Base-by-base conservation (phyloP, 2,888 invertebrate species). In the Drosophila melanosoma region DNA sequence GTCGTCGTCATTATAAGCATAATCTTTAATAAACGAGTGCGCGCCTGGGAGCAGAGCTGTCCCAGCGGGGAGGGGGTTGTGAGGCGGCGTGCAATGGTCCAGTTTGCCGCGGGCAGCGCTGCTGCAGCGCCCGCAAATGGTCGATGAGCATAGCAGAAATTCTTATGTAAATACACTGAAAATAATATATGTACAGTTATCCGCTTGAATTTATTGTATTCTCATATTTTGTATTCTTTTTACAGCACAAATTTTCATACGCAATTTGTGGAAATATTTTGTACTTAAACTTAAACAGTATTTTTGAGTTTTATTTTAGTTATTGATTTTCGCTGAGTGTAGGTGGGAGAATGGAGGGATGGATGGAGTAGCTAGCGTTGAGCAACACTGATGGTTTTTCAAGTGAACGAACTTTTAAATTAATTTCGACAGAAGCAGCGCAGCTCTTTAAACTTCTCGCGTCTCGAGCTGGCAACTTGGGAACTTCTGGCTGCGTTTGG, bases 1-100 rank as follows among this genome's bases (percentile, higher is more conserved):
- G 89, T 85, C 84, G 82, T 87, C 87, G 87, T 84, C 89, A 87
- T 85, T 89, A 85, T 87, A 87, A 85, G 89, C 87, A 89, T 89
- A 89, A 86, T 86, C 85, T 89, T 86, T 86, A 89, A 86, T 86
- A 86, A 86, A 86, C 90, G 85, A 89, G 89, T 84, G 72, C 80
- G 62, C 82, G 81, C 84, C 85, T 73, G 89, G 77, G 74, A 74
- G 69, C 69, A 59, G n/a, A 63, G 40, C 40, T 54, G 61, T 38
- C 33, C 51, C 40, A 17, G 26, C 33, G n/a, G 8, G 10, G 10
- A 40, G 3, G 45, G 20, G 20, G 15, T 3, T 15, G 45, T 20
- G 11, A 20, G 10, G 15, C 32, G n/a, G 15, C 33, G 40, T 33
- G 38, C 74, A 40, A 35, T 38, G 48, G 75, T 63, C 74, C 56